Base-by-base conservation (phyloP, 2,888 invertebrate genomes). In the Meiosimyza decipiens region DNA sequence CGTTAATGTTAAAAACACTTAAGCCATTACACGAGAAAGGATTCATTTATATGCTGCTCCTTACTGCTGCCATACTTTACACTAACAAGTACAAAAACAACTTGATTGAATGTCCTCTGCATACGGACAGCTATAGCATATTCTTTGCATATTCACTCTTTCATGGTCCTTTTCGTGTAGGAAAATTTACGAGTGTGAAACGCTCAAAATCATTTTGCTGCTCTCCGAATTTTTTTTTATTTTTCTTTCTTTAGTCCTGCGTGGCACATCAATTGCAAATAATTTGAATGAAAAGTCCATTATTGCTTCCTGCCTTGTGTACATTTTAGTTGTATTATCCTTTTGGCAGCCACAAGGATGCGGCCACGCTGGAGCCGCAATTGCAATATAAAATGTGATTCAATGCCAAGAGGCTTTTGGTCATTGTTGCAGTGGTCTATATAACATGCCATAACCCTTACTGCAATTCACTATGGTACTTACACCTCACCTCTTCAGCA, bases 211-310 rank as follows among this genome's bases (percentile, higher is more conserved):
- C 59, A 1, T 28, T 2, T 28, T 28, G 28, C 28, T 28, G 13
- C 2, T 40, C 9, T 40, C 1, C 40, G 40, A 6, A 40, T 9
- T 40, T 9, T 40, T 22, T 13, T 22, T 22, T 28, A 6, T 18
- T 11, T 52, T 16, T 18, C 16, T 54, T 16, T 16, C 28, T 22
- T 11, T 60, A 59, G 59, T 59, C 59, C 60, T 60, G 59, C 59
- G 49, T 16, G 50, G 59, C 55, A 71, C 71, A 71, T 71, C 71
- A 71, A 71, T 66, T 71, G 60, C 69, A 82, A 81, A 82, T 85
- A 84, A 84, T 85, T 85, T 85, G 84, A 84, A 85, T 84, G 84
- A 84, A 85, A 85, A 82, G 80, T 84, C 85, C 84, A 86, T 86
- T 86, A 86, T 80, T 82, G 81, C 80, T 82, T 86, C 83, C 84